Conservation (phyloP, 2,888 invertebrate genomes). For the Parapristionchus giblindavisi region DNA sequence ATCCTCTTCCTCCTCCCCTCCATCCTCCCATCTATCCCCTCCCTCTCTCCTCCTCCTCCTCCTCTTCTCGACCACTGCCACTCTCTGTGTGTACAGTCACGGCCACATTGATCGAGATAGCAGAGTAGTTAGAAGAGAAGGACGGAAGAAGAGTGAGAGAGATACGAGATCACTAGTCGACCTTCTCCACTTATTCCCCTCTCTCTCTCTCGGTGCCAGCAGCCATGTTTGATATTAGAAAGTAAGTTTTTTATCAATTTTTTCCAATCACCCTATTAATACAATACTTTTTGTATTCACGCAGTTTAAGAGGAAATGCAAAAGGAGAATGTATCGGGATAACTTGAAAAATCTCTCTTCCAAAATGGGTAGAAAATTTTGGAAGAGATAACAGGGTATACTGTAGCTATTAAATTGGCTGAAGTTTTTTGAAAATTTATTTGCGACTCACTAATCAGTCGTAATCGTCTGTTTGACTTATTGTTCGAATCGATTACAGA, state of each 20-base stretch:
- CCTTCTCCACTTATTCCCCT: constrained; percentile 12
- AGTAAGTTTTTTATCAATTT: background rate
- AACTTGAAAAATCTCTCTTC: too few relatives aligned
- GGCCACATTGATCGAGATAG: constrained; percentile 32
- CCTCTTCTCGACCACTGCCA: constrained; percentile 14
- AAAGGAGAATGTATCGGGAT: too few relatives aligned
- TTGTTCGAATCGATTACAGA: constrained; percentile 71
- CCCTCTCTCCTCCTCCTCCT: constrained; percentile 8
- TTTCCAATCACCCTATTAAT: background rate
- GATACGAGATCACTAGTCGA: too few relatives aligned
- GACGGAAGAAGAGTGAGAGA: too few relatives aligned
- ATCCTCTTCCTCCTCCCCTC: background rate
- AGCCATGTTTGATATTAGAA: constrained; percentile 32
- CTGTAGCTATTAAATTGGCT: too few relatives aligned
- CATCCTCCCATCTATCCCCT: background rate
- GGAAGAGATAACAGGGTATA: too few relatives aligned
- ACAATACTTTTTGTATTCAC: too few relatives aligned
- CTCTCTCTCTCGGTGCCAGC: constrained; percentile 10
- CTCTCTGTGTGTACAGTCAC: constrained; percentile 34
- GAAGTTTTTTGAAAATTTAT: too few relatives aligned
- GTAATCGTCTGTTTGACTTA: too few relatives aligned
- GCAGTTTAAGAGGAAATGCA: too few relatives aligned
- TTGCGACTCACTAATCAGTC: background rate
- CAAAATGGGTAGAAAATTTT: background rate
- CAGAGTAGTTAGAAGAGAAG: constrained; percentile 18